phyloP scores from a whole-genome alignment of 2,797 vertebrate genomes.

The Gymnoscopelus braueri region DNA sequence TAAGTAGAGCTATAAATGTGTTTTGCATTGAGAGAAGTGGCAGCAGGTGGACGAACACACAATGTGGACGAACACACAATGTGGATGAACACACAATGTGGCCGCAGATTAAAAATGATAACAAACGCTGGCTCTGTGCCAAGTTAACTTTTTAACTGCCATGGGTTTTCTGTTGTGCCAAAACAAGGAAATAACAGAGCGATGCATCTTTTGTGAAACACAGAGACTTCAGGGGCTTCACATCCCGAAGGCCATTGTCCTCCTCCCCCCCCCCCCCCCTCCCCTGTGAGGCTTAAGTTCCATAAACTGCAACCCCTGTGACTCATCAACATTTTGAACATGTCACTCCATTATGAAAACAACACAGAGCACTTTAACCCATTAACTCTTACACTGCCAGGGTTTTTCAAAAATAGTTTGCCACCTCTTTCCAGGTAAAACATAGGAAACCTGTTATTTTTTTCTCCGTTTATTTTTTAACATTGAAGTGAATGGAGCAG shows the following conservation, averaged over 20 bases:
- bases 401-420: no score
- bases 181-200: constrained; percentile 7
- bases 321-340: neutral
- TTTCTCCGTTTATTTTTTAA: no score
- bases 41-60: neutral
- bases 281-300: no score
- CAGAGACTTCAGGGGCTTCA: neutral
- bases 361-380: neutral
- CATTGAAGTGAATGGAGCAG: no score
- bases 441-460: no score
- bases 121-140: neutral
- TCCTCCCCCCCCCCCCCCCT: no score
- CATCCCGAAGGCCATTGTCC: no score
- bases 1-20: no score
- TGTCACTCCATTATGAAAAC: neutral
- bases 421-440: no score
- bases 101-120: neutral
- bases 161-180: neutral
- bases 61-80: no score
- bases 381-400: no score
- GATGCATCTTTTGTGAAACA: neutral
- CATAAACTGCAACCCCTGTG: neutral
- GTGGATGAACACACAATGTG: neutral
- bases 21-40: no score
- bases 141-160: neutral